Percentiles rank a stretch among this genome's conserved stretches.
Evolutionary conservation across 1,140 invertebrate species (phyloP).

Genomic region (Uloborus diversus): DNA sequence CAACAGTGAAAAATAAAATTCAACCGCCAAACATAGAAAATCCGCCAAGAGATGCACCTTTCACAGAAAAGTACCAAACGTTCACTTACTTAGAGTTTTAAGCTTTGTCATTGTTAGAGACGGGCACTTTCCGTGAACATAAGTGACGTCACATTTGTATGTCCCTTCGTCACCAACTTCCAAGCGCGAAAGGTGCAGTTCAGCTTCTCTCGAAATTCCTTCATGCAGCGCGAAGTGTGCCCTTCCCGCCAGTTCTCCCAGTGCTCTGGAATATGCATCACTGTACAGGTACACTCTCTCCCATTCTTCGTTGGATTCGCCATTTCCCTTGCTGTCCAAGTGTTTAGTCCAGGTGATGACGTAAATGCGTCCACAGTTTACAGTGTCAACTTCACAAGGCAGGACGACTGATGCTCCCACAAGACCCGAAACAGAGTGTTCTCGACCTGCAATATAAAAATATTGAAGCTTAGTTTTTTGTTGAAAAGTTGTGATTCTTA

Average conservation of each 20-base stretch:
- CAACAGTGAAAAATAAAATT: too few species aligned
- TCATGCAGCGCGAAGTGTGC: conserved; percentile 53
- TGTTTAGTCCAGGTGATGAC: conserved; percentile 61
- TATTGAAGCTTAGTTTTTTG: too few species aligned
- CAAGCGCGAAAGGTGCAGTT: conserved; percentile 66
- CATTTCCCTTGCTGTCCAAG: too few species aligned
- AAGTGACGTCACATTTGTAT: conserved; percentile 87
- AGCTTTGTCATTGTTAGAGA: conserved; percentile 58
- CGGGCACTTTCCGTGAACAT: conserved; percentile 71
- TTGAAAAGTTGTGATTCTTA: too few species aligned
- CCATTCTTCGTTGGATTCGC: conserved; percentile 59
- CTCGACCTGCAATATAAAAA: conserved; percentile 41
- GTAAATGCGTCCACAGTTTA: conserved; percentile 59
- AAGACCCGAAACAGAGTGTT: conserved; percentile 44
- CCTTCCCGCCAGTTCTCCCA: conserved; percentile 50
- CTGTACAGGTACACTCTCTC: conserved; percentile 60
- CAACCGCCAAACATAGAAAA: too few species aligned
- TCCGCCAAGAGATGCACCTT: too few species aligned
- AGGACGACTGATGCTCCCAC: conserved; percentile 53
- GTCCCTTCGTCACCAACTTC: conserved; percentile 79
- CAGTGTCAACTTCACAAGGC: conserved; percentile 59
- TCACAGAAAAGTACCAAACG: too few species aligned
- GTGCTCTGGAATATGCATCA: conserved; percentile 55
- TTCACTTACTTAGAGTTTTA: conserved; percentile 56
- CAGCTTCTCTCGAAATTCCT: conserved; percentile 21